Conservation (phyloP, 2,888 invertebrate genomes). For the Ptychoptera contaminata region DNA sequence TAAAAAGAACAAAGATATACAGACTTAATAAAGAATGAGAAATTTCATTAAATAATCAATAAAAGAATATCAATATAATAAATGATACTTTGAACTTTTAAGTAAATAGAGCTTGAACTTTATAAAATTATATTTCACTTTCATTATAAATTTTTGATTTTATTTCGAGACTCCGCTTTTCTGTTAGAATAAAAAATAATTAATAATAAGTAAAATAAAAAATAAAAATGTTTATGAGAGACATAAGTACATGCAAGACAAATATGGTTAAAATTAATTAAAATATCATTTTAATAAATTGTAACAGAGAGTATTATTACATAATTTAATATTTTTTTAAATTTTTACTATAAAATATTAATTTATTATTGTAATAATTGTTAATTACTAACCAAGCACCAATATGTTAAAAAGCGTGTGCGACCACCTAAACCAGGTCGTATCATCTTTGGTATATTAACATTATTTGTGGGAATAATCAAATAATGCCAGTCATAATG, state of each 20-base stretch:
- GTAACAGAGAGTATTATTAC: background rate
- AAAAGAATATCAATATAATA: too few species aligned
- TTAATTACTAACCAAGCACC: slow-evolving; percentile 36
- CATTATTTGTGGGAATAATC: slow-evolving; percentile 25
- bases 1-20: too few species aligned
- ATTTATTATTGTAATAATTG: slow-evolving; percentile 1
- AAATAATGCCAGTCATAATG: slow-evolving; percentile 37
- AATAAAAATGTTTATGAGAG: too few species aligned
- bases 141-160: too few species aligned
- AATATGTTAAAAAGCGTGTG: slow-evolving; percentile 32
- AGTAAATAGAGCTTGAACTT: too few species aligned
- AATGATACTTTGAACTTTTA: too few species aligned
- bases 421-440: slow-evolving; percentile 24
- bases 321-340: background rate
- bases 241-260: background rate
- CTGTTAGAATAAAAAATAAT: too few species aligned
- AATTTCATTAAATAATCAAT: too few species aligned
- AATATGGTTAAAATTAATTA: background rate
- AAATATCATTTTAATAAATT: slow-evolving; percentile 1
- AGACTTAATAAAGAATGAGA: too few species aligned
- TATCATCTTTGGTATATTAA: slow-evolving; percentile 19
- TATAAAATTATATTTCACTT: too few species aligned
- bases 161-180: too few species aligned
- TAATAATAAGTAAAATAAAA: too few species aligned
- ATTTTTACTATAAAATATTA: background rate